Percentiles rank a stretch among this genome's conserved stretches.
phyloP scores from a whole-genome alignment of 2,888 invertebrate genomes.

The Cheilosia impressa region DNA sequence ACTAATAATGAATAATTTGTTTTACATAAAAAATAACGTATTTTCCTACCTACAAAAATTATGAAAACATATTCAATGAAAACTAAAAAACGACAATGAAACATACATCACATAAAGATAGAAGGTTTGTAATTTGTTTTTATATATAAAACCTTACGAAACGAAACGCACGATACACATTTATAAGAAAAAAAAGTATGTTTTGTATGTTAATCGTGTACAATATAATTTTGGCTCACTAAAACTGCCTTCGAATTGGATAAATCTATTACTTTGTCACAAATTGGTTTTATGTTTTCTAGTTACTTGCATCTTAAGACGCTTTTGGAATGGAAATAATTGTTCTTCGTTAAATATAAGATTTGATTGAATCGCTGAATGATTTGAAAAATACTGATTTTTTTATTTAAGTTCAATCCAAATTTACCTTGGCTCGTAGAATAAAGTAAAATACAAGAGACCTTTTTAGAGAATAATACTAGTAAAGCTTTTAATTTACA shows the following conservation, averaged over 20 bases:
- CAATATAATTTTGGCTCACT: not conserved
- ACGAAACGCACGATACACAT: slow-evolving; percentile 1
- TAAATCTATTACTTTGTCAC: not conserved
- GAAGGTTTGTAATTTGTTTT: not conserved
- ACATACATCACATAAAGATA: slow-evolving; percentile 38
- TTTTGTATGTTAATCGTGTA: not conserved
- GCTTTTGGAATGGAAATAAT: slow-evolving; percentile 33
- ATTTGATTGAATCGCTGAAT: slow-evolving; percentile 30
- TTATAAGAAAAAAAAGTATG: not conserved
- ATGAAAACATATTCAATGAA: not conserved
- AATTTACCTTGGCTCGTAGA: slow-evolving; percentile 21
- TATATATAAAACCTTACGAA: not conserved
- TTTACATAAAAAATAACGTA: slow-evolving; percentile 30
- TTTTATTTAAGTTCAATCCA: slow-evolving; percentile 19
- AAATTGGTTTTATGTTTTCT: not conserved
- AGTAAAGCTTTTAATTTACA: slow-evolving; percentile 74
- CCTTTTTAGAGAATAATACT: slow-evolving; percentile 52
- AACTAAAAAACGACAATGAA: slow-evolving; percentile 6
- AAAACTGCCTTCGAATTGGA: not conserved
- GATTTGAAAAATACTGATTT: slow-evolving; percentile 50
- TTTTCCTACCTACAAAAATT: slow-evolving; percentile 54
- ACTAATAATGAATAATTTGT: slow-evolving; percentile 32
- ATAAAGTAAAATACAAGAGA: slow-evolving; percentile 21
- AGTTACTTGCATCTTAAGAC: not conserved
- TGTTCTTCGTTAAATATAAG: not conserved